phyloP scores from a whole-genome alignment of 2,113 vertebrate species.

The Hemicordylus capensis region DNA sequence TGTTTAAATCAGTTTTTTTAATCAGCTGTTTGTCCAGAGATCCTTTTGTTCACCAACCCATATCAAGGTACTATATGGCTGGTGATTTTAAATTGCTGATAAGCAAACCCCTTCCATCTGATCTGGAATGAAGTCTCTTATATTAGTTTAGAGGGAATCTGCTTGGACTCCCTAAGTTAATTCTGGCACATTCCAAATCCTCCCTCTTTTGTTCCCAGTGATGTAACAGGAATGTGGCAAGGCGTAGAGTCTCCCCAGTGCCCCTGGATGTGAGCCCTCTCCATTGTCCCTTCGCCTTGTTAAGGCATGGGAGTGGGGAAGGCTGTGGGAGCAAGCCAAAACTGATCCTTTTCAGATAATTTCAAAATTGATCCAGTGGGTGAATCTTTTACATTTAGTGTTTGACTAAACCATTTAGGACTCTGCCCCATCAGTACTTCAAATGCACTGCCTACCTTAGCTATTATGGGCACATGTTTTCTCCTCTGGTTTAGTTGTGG shows the following conservation, averaged over 20 bases:
- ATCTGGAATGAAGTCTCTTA: neutral
- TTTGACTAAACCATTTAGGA: too few species aligned
- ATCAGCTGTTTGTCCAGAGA: neutral
- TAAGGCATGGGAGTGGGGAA: neutral
- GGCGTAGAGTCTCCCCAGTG: neutral
- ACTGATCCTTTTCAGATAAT: neutral
- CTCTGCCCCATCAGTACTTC: too few species aligned
- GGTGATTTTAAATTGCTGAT: neutral
- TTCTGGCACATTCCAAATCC: neutral
- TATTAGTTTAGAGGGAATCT: too few species aligned
- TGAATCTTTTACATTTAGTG: too few species aligned
- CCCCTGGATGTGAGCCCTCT: too few species aligned
- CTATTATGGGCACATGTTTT: neutral
- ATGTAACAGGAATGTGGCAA: neutral
- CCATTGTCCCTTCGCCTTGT: too few species aligned
- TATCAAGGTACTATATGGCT: neutral
- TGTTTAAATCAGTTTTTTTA: too few species aligned
- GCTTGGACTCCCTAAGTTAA: neutral
- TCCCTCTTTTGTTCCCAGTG: neutral
- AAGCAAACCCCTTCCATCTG: neutral
- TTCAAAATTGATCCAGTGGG: too few species aligned
- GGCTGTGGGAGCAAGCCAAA: neutral
- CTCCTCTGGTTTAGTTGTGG: neutral
- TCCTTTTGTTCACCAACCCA: neutral
- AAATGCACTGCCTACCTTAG: neutral